These are phyloP conservation scores for Chloropsis cyanopogon DNA, from an alignment of 2,113 vertebrate genomes.

Conservation along the genomic window DNA sequence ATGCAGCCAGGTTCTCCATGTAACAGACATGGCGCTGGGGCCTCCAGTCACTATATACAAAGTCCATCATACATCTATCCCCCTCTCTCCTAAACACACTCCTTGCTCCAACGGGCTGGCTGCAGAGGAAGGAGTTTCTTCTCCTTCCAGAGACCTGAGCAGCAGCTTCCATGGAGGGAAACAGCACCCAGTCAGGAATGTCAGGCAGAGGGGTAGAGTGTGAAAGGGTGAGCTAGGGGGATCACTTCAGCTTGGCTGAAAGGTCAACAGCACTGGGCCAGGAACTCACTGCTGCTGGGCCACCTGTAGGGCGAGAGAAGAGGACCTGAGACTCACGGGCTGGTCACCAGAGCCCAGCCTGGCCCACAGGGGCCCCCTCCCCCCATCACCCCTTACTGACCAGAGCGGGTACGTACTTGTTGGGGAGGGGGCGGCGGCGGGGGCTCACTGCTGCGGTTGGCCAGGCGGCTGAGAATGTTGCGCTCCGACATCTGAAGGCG, in stretches of 20 bases:
- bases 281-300: constrained; percentile 79
- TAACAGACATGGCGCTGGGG: constrained; percentile 75
- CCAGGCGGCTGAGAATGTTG: constrained; percentile 95
- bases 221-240: constrained; percentile 8
- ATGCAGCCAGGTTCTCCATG: constrained; percentile 69
- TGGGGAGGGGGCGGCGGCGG: constrained; percentile 82
- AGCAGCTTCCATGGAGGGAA: constrained; percentile 61
- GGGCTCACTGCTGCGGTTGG: constrained; percentile 88
- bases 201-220: constrained; percentile 67
- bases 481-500: constrained; percentile 97
- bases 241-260: constrained; percentile 69
- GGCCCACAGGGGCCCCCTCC: not conserved
- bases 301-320: constrained; percentile 52
- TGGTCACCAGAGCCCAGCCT: not conserved
- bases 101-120: constrained; percentile 67
- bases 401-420: constrained; percentile 76
- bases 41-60: constrained; percentile 73
- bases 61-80: constrained; percentile 47
- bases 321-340: not conserved
- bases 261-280: constrained; percentile 43
- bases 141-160: constrained; percentile 49
- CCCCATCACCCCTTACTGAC: not conserved
- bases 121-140: constrained; percentile 38
- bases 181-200: constrained; percentile 64
- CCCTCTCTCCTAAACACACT: constrained; percentile 66